A percentile compares a stretch with the other conserved stretches of the same genome.
These are phyloP conservation scores for Embiotoca jacksoni DNA, from an alignment of 2,113 vertebrate species.

Conservation along the genomic window DNA sequence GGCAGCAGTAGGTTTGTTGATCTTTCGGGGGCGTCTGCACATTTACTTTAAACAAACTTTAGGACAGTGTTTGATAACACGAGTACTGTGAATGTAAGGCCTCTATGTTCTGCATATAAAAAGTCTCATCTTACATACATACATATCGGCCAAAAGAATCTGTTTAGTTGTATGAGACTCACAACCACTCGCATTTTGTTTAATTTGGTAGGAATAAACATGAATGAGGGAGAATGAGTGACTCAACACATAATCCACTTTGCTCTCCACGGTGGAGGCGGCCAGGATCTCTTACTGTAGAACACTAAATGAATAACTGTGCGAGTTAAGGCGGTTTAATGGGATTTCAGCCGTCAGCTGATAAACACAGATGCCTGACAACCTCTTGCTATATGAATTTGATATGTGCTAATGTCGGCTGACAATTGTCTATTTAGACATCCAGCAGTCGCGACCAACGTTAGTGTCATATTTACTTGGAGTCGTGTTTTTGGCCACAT, in stretches of 20 bases:
- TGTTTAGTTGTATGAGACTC: not conserved
- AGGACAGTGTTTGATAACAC: no score
- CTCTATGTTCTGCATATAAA: no score
- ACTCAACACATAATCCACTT: conserved; percentile 63
- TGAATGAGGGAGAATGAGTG: conserved; percentile 39
- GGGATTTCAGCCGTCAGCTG: conserved; percentile 33
- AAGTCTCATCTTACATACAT: not conserved
- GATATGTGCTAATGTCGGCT: not conserved
- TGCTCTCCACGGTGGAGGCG: conserved; percentile 30
- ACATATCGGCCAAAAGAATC: not conserved
- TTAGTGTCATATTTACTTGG: not conserved
- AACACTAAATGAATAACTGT: conserved; percentile 43
- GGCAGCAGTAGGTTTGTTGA: no score
- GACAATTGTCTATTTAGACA: conserved; percentile 1
- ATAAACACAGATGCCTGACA: conserved; percentile 12
- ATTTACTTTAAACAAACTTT: no score
- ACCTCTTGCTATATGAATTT: not conserved
- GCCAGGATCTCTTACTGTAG: conserved; percentile 40
- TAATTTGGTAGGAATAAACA: conserved; percentile 49
- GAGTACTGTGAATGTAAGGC: no score
- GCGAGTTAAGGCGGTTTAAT: conserved; percentile 32
- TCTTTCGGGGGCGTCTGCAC: no score
- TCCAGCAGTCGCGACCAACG: not conserved
- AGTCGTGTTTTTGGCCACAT: not conserved
- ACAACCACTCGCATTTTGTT: conserved; percentile 2